phyloP scores from a whole-genome alignment of 2,888 invertebrate genomes.

The Germaria angustata region DNA sequence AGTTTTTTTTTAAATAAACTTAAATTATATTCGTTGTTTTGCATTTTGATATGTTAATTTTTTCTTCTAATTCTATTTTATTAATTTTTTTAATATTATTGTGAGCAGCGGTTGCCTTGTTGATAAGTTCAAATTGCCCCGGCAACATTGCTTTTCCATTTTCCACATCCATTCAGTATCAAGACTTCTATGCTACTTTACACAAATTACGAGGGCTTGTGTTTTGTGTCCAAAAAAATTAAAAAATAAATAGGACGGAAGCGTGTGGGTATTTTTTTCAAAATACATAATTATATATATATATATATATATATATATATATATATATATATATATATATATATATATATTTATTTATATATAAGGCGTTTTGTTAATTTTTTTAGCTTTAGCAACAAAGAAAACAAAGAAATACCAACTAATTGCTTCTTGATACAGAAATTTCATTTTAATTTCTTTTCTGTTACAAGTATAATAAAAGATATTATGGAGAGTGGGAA shows the following conservation, averaged over 20 bases:
- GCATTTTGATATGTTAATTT: background rate
- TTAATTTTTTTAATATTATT: constrained; percentile 12
- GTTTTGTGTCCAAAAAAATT: no score
- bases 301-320: no score
- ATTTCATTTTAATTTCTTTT: constrained; percentile 67
- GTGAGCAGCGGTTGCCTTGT: constrained; percentile 1
- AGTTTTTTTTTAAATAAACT: no score
- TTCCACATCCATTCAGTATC: constrained; percentile 63
- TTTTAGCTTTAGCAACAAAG: constrained; percentile 12
- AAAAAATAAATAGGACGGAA: background rate
- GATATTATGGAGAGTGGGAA: background rate
- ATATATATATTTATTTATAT: no score
- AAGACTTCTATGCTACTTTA: constrained; percentile 64
- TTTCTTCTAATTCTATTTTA: background rate
- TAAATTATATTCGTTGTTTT: background rate
- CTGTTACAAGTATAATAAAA: background rate
- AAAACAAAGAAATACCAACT: constrained; percentile 69
- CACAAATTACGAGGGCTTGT: background rate
- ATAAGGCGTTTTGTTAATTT: constrained; percentile 54
- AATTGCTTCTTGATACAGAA: constrained; percentile 78
- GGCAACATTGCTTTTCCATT: background rate
- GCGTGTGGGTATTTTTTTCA: background rate
- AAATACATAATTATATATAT: no score
- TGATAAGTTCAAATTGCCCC: constrained; percentile 9
- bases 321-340: no score